Base-by-base conservation (phyloP, 1,140 invertebrate genomes). In the Trichonephila clavipes region DNA sequence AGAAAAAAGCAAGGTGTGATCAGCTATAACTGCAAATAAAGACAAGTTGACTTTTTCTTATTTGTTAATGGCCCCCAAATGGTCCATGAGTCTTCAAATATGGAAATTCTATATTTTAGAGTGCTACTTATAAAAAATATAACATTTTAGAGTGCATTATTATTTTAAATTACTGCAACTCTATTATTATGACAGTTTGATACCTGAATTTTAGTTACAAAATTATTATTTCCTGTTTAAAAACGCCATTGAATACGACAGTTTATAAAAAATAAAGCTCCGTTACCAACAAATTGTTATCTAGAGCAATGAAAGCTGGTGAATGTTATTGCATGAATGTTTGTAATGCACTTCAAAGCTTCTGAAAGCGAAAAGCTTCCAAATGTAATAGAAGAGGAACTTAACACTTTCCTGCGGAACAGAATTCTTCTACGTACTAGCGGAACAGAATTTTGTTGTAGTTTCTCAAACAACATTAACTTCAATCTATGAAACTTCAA, bases 321-420 rank as follows among this genome's bases (percentile, higher is more conserved):
- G 72, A 77, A 77, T 77, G 72, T 77, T 77, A 77, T 18, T 28
- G 34, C 72, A 14, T 77, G 72, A 59, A 59, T 24, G 44, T n/a
- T 85, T 44, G n/a, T 85, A 58, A 58, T 34, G n/a, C 16, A 85
- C 44, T 85, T 85, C 51, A 85, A 51, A 58, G 82, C n/a, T n/a
- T 10, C 44, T 59, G 82, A 85, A 85, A 85, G 82, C 58, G 44
- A 85, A 24, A 58, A 16, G 18, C 24, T 21, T 77, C 16, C 18
- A 40, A 40, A 6, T 44, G 40, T 40, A 77, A 77, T 40, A 14
- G 14, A 87, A 18, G 59, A 87, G 59, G 85, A 87, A 62, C 85
- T 87, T 87, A 59, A 28, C 85, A 87, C 59, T 87, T 87, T 87
- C 85, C 85, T 87, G 85, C 85, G 82, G 82, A 85, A 85, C 24